A percentile compares a stretch with the other conserved stretches of the same genome.
These are phyloP conservation scores for Burhinus oedicnemus DNA, from an alignment of 2,113 vertebrate genomes.

Conservation along the genomic window DNA sequence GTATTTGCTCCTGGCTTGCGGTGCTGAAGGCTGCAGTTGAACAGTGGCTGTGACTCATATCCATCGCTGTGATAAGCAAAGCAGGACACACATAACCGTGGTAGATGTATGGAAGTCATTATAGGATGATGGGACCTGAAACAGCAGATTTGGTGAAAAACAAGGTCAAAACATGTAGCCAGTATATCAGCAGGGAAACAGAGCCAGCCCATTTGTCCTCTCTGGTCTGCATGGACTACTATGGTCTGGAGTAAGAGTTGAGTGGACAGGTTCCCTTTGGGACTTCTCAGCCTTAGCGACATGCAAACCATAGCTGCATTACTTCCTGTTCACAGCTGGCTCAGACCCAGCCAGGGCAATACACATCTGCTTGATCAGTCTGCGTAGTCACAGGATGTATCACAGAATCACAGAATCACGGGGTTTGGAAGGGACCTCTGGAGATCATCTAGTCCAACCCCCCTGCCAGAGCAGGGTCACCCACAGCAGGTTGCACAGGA, in stretches of 20 bases:
- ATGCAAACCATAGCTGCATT: accelerated
- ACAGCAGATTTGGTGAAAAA: not conserved
- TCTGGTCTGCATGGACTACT: not conserved
- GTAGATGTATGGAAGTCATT: not conserved
- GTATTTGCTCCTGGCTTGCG: not conserved
- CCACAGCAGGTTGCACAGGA: no score
- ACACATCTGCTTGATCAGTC: not conserved
- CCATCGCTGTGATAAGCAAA: not conserved
- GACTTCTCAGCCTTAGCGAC: accelerated
- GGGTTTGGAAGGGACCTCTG: no score
- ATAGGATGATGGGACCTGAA: not conserved
- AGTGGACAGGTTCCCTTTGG: not conserved
- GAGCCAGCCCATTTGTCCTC: not conserved
- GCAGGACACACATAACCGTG: accelerated
- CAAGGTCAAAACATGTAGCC: not conserved
- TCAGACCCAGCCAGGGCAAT: not conserved
- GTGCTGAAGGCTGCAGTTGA: not conserved
- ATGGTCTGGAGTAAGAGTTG: not conserved
- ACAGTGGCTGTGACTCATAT: not conserved
- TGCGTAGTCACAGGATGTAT: not conserved
- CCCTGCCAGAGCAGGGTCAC: no score
- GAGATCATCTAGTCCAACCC: no score
- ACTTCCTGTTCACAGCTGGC: not conserved
- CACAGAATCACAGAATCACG: no score
- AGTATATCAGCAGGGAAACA: not conserved